Conservation (phyloP, 1,140 invertebrate genomes). For the Drosophila leontia region DNA sequence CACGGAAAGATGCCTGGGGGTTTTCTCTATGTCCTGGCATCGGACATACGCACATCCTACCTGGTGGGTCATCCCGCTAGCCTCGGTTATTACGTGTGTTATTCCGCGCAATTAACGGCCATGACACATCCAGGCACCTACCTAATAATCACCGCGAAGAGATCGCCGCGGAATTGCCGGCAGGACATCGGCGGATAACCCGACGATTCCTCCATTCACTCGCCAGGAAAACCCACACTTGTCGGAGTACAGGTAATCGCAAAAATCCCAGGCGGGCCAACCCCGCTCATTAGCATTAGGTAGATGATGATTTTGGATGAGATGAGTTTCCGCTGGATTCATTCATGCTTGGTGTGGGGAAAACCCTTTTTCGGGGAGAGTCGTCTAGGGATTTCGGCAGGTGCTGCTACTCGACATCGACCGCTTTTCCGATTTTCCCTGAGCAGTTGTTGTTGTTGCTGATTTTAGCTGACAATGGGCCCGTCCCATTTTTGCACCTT, state of each 20-base stretch:
- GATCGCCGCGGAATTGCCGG: constrained; percentile 61
- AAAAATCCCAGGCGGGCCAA: constrained; percentile 38
- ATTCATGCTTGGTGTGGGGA: constrained; percentile 50
- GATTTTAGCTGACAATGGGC: constrained; percentile 61
- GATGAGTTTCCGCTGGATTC: constrained; percentile 60
- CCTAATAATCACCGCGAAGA: constrained; percentile 63
- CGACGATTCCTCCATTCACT: constrained; percentile 63
- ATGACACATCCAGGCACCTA: constrained; percentile 49
- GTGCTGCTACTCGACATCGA: constrained; percentile 39
- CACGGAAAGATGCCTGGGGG: constrained; percentile 44
- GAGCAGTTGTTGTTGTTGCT: constrained; percentile 16
- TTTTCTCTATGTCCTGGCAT: constrained; percentile 26
- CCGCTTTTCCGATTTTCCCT: constrained; percentile 13
- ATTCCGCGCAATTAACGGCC: constrained; percentile 70
- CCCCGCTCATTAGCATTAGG: constrained; percentile 75
- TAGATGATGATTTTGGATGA: constrained; percentile 28
- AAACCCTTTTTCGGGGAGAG: constrained; percentile 55
- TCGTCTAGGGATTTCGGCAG: constrained; percentile 59
- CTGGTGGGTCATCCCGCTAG: constrained; percentile 60
- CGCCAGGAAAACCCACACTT: constrained; percentile 64
- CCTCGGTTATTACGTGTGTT: constrained; percentile 80
- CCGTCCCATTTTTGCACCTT: constrained; percentile 84
- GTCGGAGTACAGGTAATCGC: constrained; percentile 64
- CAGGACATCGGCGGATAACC: constrained; percentile 58
- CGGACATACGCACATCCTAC: constrained; percentile 31